Evolutionary conservation across 2,888 invertebrate species (phyloP), one percentile per base, ranked within the genome.

Genomic region (Pemphredon lugubris): DNA sequence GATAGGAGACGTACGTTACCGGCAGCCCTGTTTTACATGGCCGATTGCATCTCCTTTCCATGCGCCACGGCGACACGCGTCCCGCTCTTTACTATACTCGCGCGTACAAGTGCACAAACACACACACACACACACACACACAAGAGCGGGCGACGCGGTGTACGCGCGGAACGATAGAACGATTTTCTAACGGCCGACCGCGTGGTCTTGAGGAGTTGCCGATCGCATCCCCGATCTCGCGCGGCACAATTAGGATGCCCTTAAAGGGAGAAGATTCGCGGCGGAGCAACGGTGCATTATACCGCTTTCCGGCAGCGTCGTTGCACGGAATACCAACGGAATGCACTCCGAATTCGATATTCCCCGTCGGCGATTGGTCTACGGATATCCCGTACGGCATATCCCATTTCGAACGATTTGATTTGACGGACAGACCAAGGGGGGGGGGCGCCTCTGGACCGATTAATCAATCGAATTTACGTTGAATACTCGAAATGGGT

Each of bases 1-100:
- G 64, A 61, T 44, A 42, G 65, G 65, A 61, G 74, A 73, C 77
- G 81, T 82, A 82, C 74, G 75, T 69, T 84, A 81, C 74, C 79
- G 69, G 79, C 75, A 64, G 73, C 63, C 73, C 80, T 81, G 82
- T 84, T 84, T 83, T 81, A 85, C 81, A 85, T 83, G 79, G 74
- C 69, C 75, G 82, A 84, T 84, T 74, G 78, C 79, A 84, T 84
- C 79, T 82, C 73, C 63, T 64, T 73, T 70, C 54, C 68, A 61
- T 74, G 75, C 70, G 58, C 55, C 73, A 71, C 68, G 61, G 74
- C 75, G 82, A 83, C 80, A 82, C 82, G 79, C 82, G 79, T 68
- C 73, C 53, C 57, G 37, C 37, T 37, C 18, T 40, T 18, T 7
- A 11, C 47, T 21, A 16, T 47, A 7, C 18, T 20, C 50, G 14